These are phyloP conservation scores for Mimachlamys varia DNA, from an alignment of 2,888 invertebrate genomes.

Conservation along the genomic window DNA sequence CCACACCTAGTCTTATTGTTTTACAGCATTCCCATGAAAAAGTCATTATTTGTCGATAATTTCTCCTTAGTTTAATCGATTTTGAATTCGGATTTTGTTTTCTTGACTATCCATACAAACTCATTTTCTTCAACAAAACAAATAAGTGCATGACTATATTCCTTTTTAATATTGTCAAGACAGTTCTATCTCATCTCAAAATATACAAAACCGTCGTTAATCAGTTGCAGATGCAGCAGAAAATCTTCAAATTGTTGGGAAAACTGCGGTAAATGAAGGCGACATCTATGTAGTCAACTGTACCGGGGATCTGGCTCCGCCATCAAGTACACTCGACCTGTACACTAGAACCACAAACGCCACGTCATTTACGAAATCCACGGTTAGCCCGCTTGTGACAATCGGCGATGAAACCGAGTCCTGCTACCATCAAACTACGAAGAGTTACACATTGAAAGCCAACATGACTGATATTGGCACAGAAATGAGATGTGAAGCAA, in stretches of 20 bases:
- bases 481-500: background rate
- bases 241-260: background rate
- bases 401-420: background rate
- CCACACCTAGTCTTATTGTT: too few relatives aligned
- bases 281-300: background rate
- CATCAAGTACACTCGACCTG: background rate
- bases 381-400: background rate
- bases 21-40: too few relatives aligned
- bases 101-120: too few relatives aligned
- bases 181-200: too few relatives aligned
- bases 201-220: background rate
- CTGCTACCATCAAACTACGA: background rate
- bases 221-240: background rate
- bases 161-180: too few relatives aligned
- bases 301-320: background rate
- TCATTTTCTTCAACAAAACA: too few relatives aligned
- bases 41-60: too few relatives aligned
- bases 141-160: too few relatives aligned
- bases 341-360: background rate
- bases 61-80: too few relatives aligned
- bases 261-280: background rate
- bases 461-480: background rate
- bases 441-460: background rate
- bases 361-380: background rate
- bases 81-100: too few relatives aligned